These are phyloP conservation scores for Oreochromis spilurus DNA, from an alignment of 2,113 vertebrate species.

Conservation along the genomic window DNA sequence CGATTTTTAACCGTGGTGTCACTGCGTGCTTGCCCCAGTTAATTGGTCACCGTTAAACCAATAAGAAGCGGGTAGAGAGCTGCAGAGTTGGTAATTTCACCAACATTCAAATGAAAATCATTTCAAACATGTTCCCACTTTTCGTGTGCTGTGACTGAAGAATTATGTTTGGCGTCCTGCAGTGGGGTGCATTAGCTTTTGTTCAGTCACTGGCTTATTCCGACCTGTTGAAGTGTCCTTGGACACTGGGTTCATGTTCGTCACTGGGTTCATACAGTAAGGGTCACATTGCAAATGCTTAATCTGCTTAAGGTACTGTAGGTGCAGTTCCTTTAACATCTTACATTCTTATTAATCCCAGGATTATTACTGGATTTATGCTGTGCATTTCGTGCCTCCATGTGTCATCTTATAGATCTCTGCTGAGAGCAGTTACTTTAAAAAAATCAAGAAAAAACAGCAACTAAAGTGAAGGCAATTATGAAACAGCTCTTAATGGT, in stretches of 20 bases:
- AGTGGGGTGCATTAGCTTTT: background rate
- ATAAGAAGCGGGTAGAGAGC: background rate
- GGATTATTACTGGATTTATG: background rate
- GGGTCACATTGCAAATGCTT: background rate
- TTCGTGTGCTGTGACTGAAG: background rate
- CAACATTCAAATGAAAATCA: background rate
- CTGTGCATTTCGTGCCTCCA: background rate
- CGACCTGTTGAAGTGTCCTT: background rate
- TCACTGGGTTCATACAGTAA: background rate
- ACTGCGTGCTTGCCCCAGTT: background rate
- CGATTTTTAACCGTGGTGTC: background rate
- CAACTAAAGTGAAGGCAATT: constrained; percentile 19
- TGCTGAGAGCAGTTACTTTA: background rate
- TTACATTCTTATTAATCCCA: background rate
- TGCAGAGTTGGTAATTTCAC: background rate
- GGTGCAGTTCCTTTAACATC: background rate
- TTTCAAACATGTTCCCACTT: background rate
- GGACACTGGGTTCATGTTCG: background rate
- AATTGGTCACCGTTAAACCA: background rate
- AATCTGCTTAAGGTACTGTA: background rate
- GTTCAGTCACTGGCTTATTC: background rate
- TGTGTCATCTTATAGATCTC: background rate
- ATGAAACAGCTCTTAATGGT: constrained; percentile 40
- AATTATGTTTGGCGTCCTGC: background rate
- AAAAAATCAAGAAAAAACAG: background rate